phyloP scores from a whole-genome alignment of 2,113 vertebrate species.

The Vulpes lagopus region DNA sequence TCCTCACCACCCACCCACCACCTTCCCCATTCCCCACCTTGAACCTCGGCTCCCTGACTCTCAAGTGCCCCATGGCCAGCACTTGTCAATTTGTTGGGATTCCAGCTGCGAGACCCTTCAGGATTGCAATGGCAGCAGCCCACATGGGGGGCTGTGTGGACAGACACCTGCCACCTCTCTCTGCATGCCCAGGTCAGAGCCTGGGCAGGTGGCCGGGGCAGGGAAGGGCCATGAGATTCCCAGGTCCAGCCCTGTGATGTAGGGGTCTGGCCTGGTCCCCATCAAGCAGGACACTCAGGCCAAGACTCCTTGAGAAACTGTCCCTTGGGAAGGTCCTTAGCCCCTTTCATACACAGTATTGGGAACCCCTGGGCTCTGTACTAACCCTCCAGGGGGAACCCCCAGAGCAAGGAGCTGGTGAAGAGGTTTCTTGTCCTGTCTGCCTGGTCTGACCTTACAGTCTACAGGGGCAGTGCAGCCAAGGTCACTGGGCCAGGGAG shows the following conservation, averaged over 20 bases:
- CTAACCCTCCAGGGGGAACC: neutral
- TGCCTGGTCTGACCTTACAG: rapidly evolving
- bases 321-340: too few species aligned
- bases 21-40: neutral
- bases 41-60: neutral
- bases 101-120: too few species aligned
- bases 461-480: neutral
- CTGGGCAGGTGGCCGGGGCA: neutral
- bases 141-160: rapidly evolving
- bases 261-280: neutral
- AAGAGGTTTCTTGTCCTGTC: neutral
- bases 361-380: rapidly evolving
- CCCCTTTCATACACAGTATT: rapidly evolving
- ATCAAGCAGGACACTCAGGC: neutral
- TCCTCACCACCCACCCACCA: rapidly evolving
- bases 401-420: rapidly evolving
- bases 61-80: neutral
- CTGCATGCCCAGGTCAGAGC: neutral
- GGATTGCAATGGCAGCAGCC: rapidly evolving
- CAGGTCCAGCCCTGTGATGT: neutral
- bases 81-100: neutral
- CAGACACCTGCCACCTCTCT: neutral
- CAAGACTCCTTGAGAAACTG: neutral
- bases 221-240: neutral
- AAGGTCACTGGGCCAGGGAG: rapidly evolving